A percentile compares a stretch with the other conserved stretches of the same genome.
Evolutionary conservation across 1,140 invertebrate genomes (phyloP).

Genomic region (Cydia pomonella): DNA sequence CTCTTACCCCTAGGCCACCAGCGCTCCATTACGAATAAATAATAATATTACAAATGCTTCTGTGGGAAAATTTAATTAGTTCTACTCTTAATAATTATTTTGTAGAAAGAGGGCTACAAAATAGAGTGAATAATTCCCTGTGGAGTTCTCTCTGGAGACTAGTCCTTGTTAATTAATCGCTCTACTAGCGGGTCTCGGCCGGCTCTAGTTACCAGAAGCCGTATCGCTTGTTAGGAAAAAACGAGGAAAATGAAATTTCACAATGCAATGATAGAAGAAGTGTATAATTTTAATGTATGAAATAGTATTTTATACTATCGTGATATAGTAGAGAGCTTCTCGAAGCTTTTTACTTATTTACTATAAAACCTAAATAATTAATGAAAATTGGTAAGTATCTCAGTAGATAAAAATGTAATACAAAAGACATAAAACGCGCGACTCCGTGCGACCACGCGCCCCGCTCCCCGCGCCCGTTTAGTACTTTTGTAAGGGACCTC

Average conservation of each 20-base stretch:
- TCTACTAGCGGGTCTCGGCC: slow-evolving; percentile 44
- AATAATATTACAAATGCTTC: slow-evolving; percentile 34
- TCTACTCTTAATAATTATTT: slow-evolving; percentile 51
- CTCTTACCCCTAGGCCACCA: too few species aligned
- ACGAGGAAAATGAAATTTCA: slow-evolving; percentile 39
- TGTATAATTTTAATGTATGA: not conserved
- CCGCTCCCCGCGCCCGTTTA: too few species aligned
- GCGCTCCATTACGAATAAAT: too few species aligned
- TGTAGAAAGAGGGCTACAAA: slow-evolving; percentile 45
- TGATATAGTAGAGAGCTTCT: too few species aligned
- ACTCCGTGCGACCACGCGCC: too few species aligned
- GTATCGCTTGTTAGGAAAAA: slow-evolving; percentile 41
- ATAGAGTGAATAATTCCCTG: slow-evolving; percentile 47
- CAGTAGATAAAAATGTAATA: too few species aligned
- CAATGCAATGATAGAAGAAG: slow-evolving; percentile 44
- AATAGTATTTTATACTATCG: too few species aligned
- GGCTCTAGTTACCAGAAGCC: slow-evolving; percentile 38
- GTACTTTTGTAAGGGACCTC: too few species aligned
- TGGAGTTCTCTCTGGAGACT: slow-evolving; percentile 41
- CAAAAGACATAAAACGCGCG: too few species aligned
- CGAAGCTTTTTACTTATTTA: too few species aligned
- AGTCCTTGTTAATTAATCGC: slow-evolving; percentile 50
- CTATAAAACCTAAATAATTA: too few species aligned
- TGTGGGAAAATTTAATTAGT: slow-evolving; percentile 46
- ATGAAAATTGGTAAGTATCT: too few species aligned